Evolutionary conservation across 2,888 invertebrate genomes (phyloP), one percentile per base, ranked within the genome.

Genomic region (Nephrotoma flavescens): DNA sequence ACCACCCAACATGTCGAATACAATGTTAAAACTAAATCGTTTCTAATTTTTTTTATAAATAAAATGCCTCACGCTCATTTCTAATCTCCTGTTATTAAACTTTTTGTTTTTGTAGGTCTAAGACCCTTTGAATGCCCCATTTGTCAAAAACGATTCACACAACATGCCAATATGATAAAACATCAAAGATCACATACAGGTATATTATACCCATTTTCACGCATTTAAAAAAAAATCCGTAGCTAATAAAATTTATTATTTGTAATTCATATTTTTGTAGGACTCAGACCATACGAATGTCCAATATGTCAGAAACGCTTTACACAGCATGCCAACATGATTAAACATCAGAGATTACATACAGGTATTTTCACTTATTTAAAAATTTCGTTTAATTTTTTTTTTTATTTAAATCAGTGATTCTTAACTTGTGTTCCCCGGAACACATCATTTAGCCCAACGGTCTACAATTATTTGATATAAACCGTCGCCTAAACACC

Each of bases 121-220:
- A 87, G 87, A 86, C 87, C 87, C 31, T 87, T 87, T 42, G 86
- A 87, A 71, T 87, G 87, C 42, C 86, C 86, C 44, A 86, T 83
- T 41, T 87, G 87, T 86, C 86, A 87, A 41, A 87, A 87, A 85
- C 86, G 86, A 86, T 88, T 88, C 86, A 86, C 88, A 44, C 88
- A 88, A 84, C 86, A 87, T 57, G 88, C 87, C 42, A 88, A 88
- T 87, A 86, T 88, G 83, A 87, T 86, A 84, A 88, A 88, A 86
- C 88, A 88, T 86, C 87, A 88, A 86, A 87, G 87, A 87, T 87
- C 87, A 42, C 88, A 88, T 86, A 86, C 42, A 84, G 86, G 86
- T 85, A 83, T 44, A 45, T 42, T 44, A 44, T 71, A 71, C 52
- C 52, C 52, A 52, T 71, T 31, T 31, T 71, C 71, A 71, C 31